A percentile compares a stretch with the other conserved stretches of the same genome.
Conservation (phyloP, 2,888 invertebrate genomes). For the Boloria selene region DNA sequence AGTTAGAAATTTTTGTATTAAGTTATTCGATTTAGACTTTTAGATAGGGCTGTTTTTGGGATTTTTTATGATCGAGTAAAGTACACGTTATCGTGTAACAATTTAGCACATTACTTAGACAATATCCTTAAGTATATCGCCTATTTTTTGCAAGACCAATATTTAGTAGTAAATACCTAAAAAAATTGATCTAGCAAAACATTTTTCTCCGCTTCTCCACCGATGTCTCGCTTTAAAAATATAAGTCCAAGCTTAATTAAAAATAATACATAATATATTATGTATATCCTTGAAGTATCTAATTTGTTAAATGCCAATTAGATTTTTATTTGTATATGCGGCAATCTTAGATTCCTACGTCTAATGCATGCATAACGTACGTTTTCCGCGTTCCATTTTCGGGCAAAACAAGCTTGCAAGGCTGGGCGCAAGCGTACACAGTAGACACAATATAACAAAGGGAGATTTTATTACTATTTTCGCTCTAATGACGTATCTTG, state of each 20-base stretch:
- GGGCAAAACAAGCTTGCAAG: slow-evolving; percentile 57
- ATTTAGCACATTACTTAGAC: too few species aligned
- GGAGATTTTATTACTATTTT: slow-evolving; percentile 19
- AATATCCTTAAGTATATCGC: too few species aligned
- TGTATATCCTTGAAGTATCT: neutral
- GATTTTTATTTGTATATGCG: slow-evolving; percentile 33
- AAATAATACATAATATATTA: neutral
- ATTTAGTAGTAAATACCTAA: too few species aligned
- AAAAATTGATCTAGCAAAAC: too few species aligned
- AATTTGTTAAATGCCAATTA: slow-evolving; percentile 20
- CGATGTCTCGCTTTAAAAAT: neutral
- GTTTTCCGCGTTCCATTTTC: slow-evolving; percentile 65
- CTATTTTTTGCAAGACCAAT: too few species aligned
- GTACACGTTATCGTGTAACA: too few species aligned
- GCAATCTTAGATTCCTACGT: slow-evolving; percentile 38
- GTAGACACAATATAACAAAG: slow-evolving; percentile 26
- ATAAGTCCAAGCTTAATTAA: neutral
- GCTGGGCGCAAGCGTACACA: slow-evolving; percentile 36
- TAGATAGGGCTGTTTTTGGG: too few species aligned
- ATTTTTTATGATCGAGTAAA: neutral
- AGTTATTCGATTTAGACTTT: too few species aligned
- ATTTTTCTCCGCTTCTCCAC: too few species aligned
- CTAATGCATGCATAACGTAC: slow-evolving; percentile 33
- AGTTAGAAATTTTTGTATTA: too few species aligned
- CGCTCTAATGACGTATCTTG: slow-evolving; percentile 13